Evolutionary conservation across 2,797 vertebrate species (phyloP).

Genomic region (Poeciliopsis presidionis): DNA sequence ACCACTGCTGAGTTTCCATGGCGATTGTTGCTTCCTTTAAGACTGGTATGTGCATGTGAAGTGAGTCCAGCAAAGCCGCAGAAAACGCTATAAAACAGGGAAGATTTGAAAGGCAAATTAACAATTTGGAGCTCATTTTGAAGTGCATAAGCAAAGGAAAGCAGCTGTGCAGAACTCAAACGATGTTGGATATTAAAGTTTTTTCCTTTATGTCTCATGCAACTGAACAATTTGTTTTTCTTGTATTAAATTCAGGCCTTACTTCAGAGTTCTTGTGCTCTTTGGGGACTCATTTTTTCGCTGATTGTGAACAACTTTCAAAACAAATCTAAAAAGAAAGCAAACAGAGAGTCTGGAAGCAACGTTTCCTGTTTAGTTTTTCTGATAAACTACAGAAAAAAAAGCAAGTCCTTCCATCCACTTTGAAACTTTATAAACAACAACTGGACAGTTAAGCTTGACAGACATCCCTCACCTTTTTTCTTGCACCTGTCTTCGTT

Average conservation of each 20-base stretch:
- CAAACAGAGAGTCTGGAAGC: slow-evolving; percentile 7
- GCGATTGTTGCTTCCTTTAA: slow-evolving; percentile 66
- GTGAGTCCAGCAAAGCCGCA: slow-evolving; percentile 64
- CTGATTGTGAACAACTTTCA: not conserved
- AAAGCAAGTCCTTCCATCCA: slow-evolving; percentile 68
- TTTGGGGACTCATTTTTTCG: not conserved
- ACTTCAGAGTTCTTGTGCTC: not conserved
- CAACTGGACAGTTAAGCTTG: slow-evolving; percentile 69
- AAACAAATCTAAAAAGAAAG: slow-evolving; percentile 11
- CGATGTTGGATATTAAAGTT: slow-evolving; percentile 23
- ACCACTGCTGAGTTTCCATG: slow-evolving; percentile 68
- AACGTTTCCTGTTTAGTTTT: slow-evolving; percentile 54
- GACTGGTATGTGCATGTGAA: slow-evolving; percentile 61
- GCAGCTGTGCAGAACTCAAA: slow-evolving; percentile 34
- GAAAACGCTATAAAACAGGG: slow-evolving; percentile 63
- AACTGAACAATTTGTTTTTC: not conserved
- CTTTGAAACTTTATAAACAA: slow-evolving; percentile 76
- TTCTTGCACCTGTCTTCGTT: slow-evolving; percentile 69
- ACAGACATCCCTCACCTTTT: slow-evolving; percentile 63
- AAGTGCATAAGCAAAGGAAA: slow-evolving; percentile 47
- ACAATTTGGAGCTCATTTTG: slow-evolving; percentile 42
- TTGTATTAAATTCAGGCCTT: not conserved
- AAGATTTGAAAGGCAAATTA: slow-evolving; percentile 55
- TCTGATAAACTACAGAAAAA: slow-evolving; percentile 70
- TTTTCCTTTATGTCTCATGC: slow-evolving; percentile 5